Conservation (phyloP, 1,140 invertebrate species). For the Ephestia elutella region DNA sequence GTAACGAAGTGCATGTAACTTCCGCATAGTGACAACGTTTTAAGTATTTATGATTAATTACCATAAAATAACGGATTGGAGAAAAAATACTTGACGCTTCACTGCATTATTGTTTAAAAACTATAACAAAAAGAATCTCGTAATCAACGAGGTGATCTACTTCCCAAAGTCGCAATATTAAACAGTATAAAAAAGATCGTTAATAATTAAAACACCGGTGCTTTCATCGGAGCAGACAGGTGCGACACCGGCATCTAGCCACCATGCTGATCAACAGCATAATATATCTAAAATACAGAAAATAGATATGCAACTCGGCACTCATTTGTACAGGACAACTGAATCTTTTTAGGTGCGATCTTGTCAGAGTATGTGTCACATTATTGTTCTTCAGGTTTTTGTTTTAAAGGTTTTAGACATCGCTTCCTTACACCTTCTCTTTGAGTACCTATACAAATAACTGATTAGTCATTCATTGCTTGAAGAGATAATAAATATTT, state of each 20-base stretch:
- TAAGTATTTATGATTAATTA: constrained; percentile 5
- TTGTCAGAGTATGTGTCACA: no score
- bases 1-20: no score
- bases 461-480: no score
- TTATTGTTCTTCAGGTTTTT: no score
- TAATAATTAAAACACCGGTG: constrained; percentile 65
- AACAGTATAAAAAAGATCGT: constrained; percentile 62
- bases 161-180: constrained; percentile 64
- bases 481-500: no score
- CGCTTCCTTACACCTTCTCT: no score
- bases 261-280: neutral
- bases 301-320: neutral
- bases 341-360: no score
- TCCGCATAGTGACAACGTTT: no score
- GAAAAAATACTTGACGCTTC: constrained; percentile 53
- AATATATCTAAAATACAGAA: neutral
- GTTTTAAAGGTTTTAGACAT: no score
- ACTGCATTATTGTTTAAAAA: constrained; percentile 49
- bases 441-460: no score
- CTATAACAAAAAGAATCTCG: constrained; percentile 62
- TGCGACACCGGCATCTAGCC: constrained; percentile 19
- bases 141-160: constrained; percentile 68
- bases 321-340: no score
- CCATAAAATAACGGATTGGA: constrained; percentile 41
- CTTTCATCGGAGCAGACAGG: constrained; percentile 53